Base-by-base conservation (phyloP, 1,140 invertebrate species). In the Matsumurasca onukii region DNA sequence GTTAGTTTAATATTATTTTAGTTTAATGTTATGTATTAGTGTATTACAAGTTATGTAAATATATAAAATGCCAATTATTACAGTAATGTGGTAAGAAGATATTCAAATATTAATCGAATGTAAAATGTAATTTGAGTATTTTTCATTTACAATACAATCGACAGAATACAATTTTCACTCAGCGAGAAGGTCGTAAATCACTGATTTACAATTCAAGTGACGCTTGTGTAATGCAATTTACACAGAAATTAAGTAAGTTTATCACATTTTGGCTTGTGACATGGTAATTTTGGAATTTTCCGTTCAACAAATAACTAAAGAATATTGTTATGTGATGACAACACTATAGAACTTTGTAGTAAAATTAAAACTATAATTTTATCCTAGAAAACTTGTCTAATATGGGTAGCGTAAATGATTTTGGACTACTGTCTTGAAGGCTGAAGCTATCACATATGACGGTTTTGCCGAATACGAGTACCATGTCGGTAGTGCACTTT, bases 1-100 rank as follows among this genome's bases (percentile, higher is more conserved):
- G 39, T 45, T 45, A 45, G 39, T 45, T 45, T 45, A 45, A n/a
- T 45, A 45, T 45, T n/a, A n/a, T n/a, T n/a, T n/a, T n/a, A n/a
- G n/a, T n/a, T n/a, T n/a, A n/a, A n/a, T n/a, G n/a, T n/a, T 45
- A 45, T 45, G 39, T n/a, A n/a, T 45, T 45, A 45, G 39, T 45
- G n/a, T 45, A 45, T 45, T 45, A 45, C 9, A 45, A 45, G 39
- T 45, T 45, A n/a, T n/a, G n/a, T n/a, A n/a, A n/a, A n/a, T n/a
- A n/a, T n/a, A n/a, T n/a, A n/a, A n/a, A n/a, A n/a, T n/a, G n/a
- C n/a, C n/a, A n/a, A n/a, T n/a, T n/a, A 45, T n/a, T n/a, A n/a
- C n/a, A n/a, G n/a, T n/a, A n/a, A n/a, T n/a, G n/a, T n/a, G n/a
- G n/a, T n/a, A n/a, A n/a, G n/a, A n/a, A n/a, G n/a, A n/a, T n/a